Evolutionary conservation across 2,113 vertebrate genomes (phyloP).

Genomic region (Athene cunicularia): DNA sequence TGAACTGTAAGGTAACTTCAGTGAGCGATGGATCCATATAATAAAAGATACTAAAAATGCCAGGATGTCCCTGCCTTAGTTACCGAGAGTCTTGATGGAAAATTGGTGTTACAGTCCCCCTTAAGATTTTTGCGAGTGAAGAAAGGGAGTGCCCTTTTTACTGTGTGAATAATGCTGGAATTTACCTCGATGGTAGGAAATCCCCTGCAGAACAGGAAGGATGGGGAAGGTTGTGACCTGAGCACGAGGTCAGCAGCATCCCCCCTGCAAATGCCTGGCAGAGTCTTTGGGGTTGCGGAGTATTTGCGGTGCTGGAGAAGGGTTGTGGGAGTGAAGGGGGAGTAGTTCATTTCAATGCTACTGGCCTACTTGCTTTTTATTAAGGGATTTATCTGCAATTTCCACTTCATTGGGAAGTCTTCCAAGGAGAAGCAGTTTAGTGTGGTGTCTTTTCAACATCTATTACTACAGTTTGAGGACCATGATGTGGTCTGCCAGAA

Average conservation of each 20-base stretch:
- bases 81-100: fast-evolving
- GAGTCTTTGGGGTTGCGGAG: not conserved
- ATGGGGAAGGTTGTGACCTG: not conserved
- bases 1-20: not conserved
- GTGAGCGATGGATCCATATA: not conserved
- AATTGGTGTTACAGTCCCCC: fast-evolving
- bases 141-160: not conserved
- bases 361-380: fast-evolving
- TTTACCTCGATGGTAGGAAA: not conserved
- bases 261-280: not conserved
- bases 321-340: not conserved
- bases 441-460: fast-evolving
- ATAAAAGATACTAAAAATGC: not conserved
- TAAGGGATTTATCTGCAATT: not conserved
- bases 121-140: fast-evolving
- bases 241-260: not conserved
- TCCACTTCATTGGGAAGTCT: not conserved
- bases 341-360: fast-evolving
- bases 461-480: fast-evolving
- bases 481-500: not conserved
- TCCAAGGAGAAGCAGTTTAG: fast-evolving
- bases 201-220: not conserved
- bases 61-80: not conserved
- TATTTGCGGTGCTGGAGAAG: not conserved
- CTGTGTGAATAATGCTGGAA: not conserved